Base-by-base conservation (phyloP, 2,888 invertebrate genomes). In the Strigamia transsilvanica region DNA sequence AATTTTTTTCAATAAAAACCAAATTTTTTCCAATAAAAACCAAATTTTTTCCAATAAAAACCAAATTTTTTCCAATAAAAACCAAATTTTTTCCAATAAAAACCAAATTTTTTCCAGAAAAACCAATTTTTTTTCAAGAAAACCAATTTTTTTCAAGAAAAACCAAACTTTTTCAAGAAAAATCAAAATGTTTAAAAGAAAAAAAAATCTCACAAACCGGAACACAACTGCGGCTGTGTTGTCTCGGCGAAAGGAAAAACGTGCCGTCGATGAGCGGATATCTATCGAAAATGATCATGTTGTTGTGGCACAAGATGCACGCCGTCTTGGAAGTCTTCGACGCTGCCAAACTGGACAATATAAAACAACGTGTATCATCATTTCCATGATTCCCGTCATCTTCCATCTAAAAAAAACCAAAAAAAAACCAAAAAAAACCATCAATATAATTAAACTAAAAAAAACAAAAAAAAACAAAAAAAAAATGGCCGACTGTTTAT, bases 341-440 rank as follows among this genome's bases (percentile, higher is more conserved):
- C 41, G 95, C 95, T 84, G 97, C 97, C 87, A 99, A 90, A 73
- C 96, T 97, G 84, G 97, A 96, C 87, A 99, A 91, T 86, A 99
- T 95, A 91, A 98, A 98, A 87, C 96, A 94, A 85, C 98, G 92
- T 80, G 97, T 98, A 88, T 99, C 99, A 88, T 99, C 99, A 89
- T 98, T 98, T 86, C 98, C 98, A 88, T 97, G 97, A 89, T 97
- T 96, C 84, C 97, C 97, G 88, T 99, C 98, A 88, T 99, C 98
- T 90, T 99, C 98, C 91, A 98, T 97, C 95, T 97, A 84, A 83
- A 80, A 5, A 41, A 77, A 34, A 3, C 1, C 4, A 79, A 42
- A 13, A 42, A 42, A 42, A 42, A 12, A 13, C 0, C 1, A 46
- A 13, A 12, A 1, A 56, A 56, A 56, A n/a, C 27, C 27, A 27